phyloP scores from a whole-genome alignment of 2,113 vertebrate species.

The Rana temporaria region DNA sequence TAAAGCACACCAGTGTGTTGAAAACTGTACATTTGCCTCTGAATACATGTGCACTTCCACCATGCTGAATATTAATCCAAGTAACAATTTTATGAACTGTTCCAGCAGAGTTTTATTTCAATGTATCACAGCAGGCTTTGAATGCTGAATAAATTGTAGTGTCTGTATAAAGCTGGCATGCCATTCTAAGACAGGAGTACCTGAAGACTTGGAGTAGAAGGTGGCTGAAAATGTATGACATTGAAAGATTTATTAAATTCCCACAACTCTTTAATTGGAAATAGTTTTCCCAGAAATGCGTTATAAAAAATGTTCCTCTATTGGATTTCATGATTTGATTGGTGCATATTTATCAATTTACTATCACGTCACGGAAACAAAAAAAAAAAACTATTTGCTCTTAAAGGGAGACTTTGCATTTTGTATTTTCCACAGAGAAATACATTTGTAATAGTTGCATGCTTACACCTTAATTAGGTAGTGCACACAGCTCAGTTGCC shows the following conservation, averaged over 20 bases:
- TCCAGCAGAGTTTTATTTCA: not conserved
- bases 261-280: not conserved
- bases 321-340: not conserved
- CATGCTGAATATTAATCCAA: too few species aligned
- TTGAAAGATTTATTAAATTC: not conserved
- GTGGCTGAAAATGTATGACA: not conserved
- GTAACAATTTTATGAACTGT: not conserved
- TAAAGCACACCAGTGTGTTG: not conserved
- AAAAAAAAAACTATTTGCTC: not conserved
- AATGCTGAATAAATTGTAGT: not conserved
- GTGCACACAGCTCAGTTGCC: too few species aligned
- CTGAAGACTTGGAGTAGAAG: not conserved
- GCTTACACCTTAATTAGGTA: not conserved
- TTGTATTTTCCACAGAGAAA: slow-evolving; percentile 28
- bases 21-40: not conserved
- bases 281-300: not conserved
- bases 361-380: not conserved
- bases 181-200: not conserved
- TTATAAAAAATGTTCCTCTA: not conserved
- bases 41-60: slow-evolving; percentile 8
- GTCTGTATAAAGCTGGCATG: not conserved
- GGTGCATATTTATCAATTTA: not conserved
- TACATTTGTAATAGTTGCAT: slow-evolving; percentile 6
- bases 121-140: not conserved
- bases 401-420: slow-evolving; percentile 21